These are phyloP conservation scores for Theocolax elegans DNA, from an alignment of 1,140 invertebrate genomes.

Conservation along the genomic window DNA sequence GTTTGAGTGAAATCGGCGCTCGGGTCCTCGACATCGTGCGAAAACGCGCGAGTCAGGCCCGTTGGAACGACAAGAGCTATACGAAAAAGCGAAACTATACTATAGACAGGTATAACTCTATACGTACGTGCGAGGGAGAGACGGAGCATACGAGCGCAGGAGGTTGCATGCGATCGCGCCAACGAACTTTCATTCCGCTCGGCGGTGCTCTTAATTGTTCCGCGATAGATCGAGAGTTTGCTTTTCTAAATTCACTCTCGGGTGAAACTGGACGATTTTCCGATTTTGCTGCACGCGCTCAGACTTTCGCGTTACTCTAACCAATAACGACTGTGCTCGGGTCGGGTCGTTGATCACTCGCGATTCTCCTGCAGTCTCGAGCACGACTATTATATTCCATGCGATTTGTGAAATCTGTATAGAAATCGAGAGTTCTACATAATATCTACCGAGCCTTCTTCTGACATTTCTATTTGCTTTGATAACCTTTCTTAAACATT, in stretches of 20 bases:
- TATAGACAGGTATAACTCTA: too few relatives aligned
- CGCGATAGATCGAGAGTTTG: slow-evolving; percentile 2
- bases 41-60: slow-evolving; percentile 2
- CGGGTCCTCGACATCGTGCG: slow-evolving; percentile 16
- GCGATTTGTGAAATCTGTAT: too few relatives aligned
- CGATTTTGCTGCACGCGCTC: background rate
- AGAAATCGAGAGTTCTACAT: too few relatives aligned
- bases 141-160: background rate
- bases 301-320: background rate
- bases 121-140: too few relatives aligned
- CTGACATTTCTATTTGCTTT: too few relatives aligned
- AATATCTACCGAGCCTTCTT: too few relatives aligned
- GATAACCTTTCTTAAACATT: too few relatives aligned
- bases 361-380: too few relatives aligned
- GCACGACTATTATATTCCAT: too few relatives aligned
- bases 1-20: slow-evolving; percentile 27
- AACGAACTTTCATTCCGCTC: slow-evolving; percentile 14
- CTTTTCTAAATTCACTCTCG: background rate
- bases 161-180: background rate
- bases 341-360: too few relatives aligned
- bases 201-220: background rate
- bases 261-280: slow-evolving; percentile 8
- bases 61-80: background rate
- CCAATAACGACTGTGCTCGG: too few relatives aligned
- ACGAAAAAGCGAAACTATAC: slow-evolving; percentile 8